These are phyloP conservation scores for Heliconius hortense DNA, from an alignment of 2,888 invertebrate species.

Conservation along the genomic window DNA sequence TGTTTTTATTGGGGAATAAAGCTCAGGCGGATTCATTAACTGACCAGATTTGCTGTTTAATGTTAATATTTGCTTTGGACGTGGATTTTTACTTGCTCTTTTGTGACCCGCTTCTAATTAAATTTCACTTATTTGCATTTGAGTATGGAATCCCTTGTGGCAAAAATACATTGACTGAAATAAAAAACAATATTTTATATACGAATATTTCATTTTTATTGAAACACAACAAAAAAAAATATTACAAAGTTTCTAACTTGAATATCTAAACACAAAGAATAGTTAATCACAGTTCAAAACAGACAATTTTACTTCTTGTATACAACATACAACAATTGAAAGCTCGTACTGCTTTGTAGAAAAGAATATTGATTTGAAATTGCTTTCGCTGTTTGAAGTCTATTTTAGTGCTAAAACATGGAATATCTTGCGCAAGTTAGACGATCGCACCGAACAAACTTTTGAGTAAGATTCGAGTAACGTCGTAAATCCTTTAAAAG, in stretches of 20 bases:
- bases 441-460: conserved; percentile 41
- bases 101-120: conserved; percentile 19
- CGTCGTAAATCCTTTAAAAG: conserved; percentile 45
- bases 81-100: conserved; percentile 30
- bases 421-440: conserved; percentile 43
- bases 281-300: conserved; percentile 26
- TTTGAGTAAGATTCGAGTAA: conserved; percentile 42
- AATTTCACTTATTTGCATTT: conserved; percentile 19
- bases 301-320: conserved; percentile 28
- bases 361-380: conserved; percentile 44
- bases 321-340: conserved; percentile 27
- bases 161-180: conserved; percentile 10
- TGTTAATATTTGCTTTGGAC: conserved; percentile 30
- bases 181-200: not conserved
- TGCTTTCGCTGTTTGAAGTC: conserved; percentile 41
- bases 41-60: conserved; percentile 45
- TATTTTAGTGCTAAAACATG: conserved; percentile 41
- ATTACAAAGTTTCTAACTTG: conserved; percentile 18
- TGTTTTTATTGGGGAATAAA: conserved; percentile 57
- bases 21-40: conserved; percentile 50
- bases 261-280: conserved; percentile 26
- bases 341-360: conserved; percentile 32
- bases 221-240: conserved; percentile 1
- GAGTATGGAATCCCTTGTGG: not conserved
- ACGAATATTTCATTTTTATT: not conserved